Evolutionary conservation across 2,888 invertebrate genomes (phyloP).

Genomic region (Bruchidius siliquastri): DNA sequence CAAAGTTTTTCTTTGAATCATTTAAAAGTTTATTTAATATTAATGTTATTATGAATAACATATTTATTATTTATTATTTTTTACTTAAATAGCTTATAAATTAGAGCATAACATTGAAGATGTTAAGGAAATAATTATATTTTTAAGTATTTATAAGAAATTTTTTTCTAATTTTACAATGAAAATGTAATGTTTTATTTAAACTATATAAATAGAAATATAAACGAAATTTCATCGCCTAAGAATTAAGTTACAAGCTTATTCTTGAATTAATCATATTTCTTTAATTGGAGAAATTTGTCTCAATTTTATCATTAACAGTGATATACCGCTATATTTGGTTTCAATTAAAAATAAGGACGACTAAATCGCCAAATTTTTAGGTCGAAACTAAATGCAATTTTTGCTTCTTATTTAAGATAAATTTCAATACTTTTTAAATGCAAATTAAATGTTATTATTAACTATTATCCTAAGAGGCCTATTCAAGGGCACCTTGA

Average conservation of each 20-base stretch:
- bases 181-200: conserved; percentile 63
- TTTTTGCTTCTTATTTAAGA: conserved; percentile 48
- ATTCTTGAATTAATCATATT: conserved; percentile 46
- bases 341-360: conserved; percentile 51
- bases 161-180: conserved; percentile 55
- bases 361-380: conserved; percentile 35
- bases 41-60: conserved; percentile 13
- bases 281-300: conserved; percentile 50
- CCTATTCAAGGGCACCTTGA: conserved; percentile 59
- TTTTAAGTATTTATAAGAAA: conserved; percentile 38
- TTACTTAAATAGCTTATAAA: conserved; percentile 45
- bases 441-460: conserved; percentile 50
- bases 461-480: conserved; percentile 46
- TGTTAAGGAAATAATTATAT: conserved; percentile 41
- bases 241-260: conserved; percentile 63
- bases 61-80: conserved; percentile 7
- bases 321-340: conserved; percentile 27
- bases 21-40: conserved; percentile 48
- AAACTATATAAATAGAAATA: conserved; percentile 61
- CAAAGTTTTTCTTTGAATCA: conserved; percentile 49
- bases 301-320: conserved; percentile 13
- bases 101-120: conserved; percentile 50
- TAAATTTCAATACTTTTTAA: conserved; percentile 46
- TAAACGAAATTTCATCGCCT: conserved; percentile 47
- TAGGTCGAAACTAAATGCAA: conserved; percentile 55